phyloP scores from a whole-genome alignment of 2,797 vertebrate genomes.

The Sylvia borin region DNA sequence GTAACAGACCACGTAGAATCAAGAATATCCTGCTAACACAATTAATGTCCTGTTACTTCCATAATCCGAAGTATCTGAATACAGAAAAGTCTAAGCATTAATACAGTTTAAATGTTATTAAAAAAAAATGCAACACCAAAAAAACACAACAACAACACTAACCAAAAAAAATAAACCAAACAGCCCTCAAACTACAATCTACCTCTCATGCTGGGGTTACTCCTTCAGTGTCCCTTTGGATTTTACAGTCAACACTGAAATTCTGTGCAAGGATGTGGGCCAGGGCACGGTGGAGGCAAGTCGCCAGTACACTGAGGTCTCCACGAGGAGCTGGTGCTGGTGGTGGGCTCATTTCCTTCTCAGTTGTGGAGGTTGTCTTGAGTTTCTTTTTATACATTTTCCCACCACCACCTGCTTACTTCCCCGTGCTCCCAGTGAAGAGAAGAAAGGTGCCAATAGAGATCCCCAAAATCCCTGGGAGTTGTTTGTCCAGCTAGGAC shows the following conservation, averaged over 20 bases:
- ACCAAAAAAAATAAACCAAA: too few species aligned
- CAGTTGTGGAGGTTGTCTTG: not conserved
- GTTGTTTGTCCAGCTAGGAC: fast-evolving
- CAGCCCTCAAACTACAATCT: not conserved
- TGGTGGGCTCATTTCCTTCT: not conserved
- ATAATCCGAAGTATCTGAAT: not conserved
- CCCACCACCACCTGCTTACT: not conserved
- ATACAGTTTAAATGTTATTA: not conserved
- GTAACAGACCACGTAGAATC: not conserved
- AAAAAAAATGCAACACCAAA: not conserved
- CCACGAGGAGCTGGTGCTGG: not conserved
- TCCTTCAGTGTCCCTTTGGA: not conserved
- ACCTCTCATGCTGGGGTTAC: not conserved
- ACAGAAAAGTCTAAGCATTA: not conserved
- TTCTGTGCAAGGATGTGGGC: not conserved
- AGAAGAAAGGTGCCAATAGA: not conserved
- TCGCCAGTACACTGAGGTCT: not conserved
- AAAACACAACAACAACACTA: too few species aligned
- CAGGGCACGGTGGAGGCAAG: not conserved
- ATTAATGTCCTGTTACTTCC: not conserved
- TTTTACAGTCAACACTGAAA: not conserved
- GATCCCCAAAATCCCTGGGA: fast-evolving
- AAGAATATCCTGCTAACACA: not conserved
- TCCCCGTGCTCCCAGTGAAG: not conserved
- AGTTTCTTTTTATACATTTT: not conserved